These are phyloP conservation scores for Chrysaora quinquecirrha DNA, from an alignment of 30 jellyfish, hydroid and myxozoan genomes.

Conservation along the genomic window DNA sequence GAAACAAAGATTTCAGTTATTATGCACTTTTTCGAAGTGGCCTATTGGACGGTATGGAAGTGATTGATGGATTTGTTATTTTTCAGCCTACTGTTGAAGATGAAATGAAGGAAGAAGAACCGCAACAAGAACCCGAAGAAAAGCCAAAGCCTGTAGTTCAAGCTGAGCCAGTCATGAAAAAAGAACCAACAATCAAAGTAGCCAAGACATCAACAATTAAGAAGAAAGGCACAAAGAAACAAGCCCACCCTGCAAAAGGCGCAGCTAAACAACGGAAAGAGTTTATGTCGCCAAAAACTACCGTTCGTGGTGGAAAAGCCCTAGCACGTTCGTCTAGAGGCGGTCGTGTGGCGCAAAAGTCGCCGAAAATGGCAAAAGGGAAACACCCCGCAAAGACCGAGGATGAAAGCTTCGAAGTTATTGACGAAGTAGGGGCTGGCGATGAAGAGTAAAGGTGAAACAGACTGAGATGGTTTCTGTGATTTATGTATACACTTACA, in stretches of 20 bases:
- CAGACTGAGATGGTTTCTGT: no score
- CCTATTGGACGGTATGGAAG: no score
- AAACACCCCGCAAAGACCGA: not conserved
- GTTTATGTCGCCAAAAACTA: not conserved
- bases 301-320: constrained; percentile 24
- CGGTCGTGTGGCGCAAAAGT: constrained; percentile 29
- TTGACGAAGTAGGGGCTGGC: constrained; percentile 54
- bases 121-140: constrained; percentile 3
- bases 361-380: constrained; percentile 5
- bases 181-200: constrained; percentile 6
- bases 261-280: constrained; percentile 4
- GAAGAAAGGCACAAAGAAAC: not conserved
- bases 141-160: not conserved
- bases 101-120: not conserved
- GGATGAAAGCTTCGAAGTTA: constrained; percentile 48
- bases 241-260: constrained; percentile 5
- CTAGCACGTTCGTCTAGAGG: constrained; percentile 34
- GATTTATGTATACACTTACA: no score
- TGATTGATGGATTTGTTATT: not conserved
- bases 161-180: not conserved
- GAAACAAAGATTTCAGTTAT: no score
- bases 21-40: no score
- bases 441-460: constrained; percentile 19
- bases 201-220: not conserved
- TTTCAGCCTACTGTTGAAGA: constrained; percentile 56